Evolutionary conservation across 2,888 invertebrate genomes (phyloP).

Genomic region (Napeogenes inachia): DNA sequence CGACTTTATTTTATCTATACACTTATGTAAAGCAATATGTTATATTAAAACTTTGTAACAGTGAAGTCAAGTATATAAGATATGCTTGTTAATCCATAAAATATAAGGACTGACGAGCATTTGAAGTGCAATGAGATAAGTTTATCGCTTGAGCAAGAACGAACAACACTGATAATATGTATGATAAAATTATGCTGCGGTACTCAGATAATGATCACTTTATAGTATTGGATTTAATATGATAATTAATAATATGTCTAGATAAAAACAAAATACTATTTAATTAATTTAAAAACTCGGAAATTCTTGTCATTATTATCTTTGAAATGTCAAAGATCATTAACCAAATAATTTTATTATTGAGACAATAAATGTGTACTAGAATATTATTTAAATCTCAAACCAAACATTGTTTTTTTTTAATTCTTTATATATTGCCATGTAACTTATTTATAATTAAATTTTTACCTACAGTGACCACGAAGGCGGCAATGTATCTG

Average conservation of each 20-base stretch:
- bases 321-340: constrained; percentile 2
- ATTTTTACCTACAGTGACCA: constrained; percentile 82
- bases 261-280: neutral
- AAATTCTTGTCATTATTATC: neutral
- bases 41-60: neutral
- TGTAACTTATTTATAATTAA: neutral
- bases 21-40: neutral
- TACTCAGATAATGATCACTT: no score
- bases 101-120: neutral
- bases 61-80: neutral
- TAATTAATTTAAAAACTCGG: neutral
- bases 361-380: neutral
- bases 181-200: no score
- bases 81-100: neutral
- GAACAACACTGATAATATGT: no score
- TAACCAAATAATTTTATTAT: neutral
- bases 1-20: neutral
- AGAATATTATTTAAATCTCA: neutral
- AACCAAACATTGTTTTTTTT: no score
- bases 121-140: constrained; percentile 2
- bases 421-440: neutral
- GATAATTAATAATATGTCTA: no score
- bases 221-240: constrained; percentile 4
- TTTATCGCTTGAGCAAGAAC: neutral
- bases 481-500: constrained; percentile 97